Evolutionary conservation across 2,113 vertebrate genomes (phyloP), one percentile per base, ranked within the genome.

Genomic region (Salvelinus sp.): DNA sequence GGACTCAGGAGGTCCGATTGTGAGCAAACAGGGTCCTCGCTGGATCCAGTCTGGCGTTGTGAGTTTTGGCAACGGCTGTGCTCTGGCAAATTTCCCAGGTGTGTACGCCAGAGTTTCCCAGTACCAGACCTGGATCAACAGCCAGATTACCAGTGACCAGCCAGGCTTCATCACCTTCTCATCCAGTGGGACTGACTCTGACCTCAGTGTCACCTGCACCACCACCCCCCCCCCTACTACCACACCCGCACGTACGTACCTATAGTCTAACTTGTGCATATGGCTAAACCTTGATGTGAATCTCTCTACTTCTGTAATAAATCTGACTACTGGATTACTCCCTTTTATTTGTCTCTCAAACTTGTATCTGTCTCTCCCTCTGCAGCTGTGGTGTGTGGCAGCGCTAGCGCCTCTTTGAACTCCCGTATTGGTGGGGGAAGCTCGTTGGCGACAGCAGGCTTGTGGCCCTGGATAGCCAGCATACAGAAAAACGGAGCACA

Each of bases 11-110:
- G 93, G 95, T 72, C 92, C 95, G 3, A 20, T 96, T 76, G 91
- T 95, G 83, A 82, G 78, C 76, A 87, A 82, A 78, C 81, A 92
- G 30, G 85, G 82, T 60, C 79, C 63, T 82, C 7, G 1, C 1
- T 96, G 95, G 95, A 86, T 96, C 77, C 94, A 95, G 76, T 88
- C 83, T 74, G 96, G 95, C 69, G 81, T 96, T 70, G 94, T 96
- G 70, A 97, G 94, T 85, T 96, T 93, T 90, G 95, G 95, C 74
- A 18, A 86, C 0, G 89, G 94, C 68, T 95, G 96, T 76, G 94
- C 85, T 20, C 75, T 79, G 57, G 90, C 93, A n/a, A 86, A 89
- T 14, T 90, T 76, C n/a, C 96, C 96, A 3, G 95, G 95, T 28
- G 92, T 95, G 78, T 96, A 96, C 65, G 77, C 94, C 60, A 83